Conservation (phyloP, 2,797 vertebrate species). For the Tragelaphus oryx region DNA sequence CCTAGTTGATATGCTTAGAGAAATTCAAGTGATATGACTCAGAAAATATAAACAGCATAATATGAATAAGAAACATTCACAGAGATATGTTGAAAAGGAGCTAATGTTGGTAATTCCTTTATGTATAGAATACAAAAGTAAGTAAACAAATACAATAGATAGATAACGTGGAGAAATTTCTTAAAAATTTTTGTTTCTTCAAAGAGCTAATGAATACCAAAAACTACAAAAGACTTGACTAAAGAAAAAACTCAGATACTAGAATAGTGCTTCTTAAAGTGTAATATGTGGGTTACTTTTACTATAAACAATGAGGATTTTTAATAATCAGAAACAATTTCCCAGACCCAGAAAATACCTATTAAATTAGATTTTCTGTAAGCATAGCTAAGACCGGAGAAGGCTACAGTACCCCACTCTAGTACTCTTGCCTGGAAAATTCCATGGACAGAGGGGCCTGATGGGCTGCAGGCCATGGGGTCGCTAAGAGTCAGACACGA, state of each 20-base stretch:
- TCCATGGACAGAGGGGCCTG: no score
- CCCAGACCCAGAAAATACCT: background rate
- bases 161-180: background rate
- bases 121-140: background rate
- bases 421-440: no score
- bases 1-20: background rate
- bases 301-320: background rate
- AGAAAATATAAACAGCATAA: background rate
- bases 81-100: background rate
- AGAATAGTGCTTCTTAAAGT: background rate
- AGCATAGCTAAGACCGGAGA: background rate
- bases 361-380: background rate
- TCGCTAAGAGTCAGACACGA: rapidly evolving
- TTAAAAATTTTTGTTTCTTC: background rate
- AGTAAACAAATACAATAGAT: background rate
- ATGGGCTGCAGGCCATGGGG: no score
- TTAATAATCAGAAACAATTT: background rate
- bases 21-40: background rate
- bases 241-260: background rate
- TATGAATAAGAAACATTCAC: background rate
- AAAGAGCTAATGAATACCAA: background rate
- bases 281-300: background rate
- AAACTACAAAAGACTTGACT: background rate
- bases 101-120: background rate
- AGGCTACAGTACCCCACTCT: no score